phyloP scores from a whole-genome alignment of 2,113 vertebrate species.

The Onychostruthus taczanowskii region DNA sequence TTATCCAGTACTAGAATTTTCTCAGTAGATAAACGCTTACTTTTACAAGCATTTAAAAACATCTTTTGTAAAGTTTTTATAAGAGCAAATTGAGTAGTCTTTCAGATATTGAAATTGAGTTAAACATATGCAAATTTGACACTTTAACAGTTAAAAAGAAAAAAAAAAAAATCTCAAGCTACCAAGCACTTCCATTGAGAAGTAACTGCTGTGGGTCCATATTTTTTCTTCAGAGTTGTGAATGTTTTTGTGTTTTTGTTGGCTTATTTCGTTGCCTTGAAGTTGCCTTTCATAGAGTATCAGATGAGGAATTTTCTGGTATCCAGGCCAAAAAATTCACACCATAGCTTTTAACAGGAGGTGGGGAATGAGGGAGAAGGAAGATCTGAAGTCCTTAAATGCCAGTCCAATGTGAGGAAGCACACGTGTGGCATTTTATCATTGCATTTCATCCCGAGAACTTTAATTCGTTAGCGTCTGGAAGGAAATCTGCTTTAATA shows the following conservation, averaged over 20 bases:
- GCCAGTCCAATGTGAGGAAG: neutral
- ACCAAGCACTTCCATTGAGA: slow-evolving; percentile 6
- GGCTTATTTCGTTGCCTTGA: slow-evolving; percentile 16
- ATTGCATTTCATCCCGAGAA: neutral
- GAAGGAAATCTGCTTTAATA: neutral
- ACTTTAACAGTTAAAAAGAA: slow-evolving; percentile 18
- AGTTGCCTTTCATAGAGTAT: slow-evolving; percentile 14
- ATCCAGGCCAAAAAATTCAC: slow-evolving; percentile 3
- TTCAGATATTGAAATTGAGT: slow-evolving; percentile 44
- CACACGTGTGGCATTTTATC: neutral
- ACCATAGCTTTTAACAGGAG: slow-evolving; percentile 40
- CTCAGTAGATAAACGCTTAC: slow-evolving; percentile 65
- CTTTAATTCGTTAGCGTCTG: neutral
- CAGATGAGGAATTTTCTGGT: neutral
- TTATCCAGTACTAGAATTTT: slow-evolving; percentile 73
- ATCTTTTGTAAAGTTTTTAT: slow-evolving; percentile 79
- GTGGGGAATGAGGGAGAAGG: neutral
- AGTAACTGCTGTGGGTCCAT: slow-evolving; percentile 24
- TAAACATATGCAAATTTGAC: slow-evolving; percentile 11
- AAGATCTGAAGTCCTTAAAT: neutral
- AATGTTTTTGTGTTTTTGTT: neutral
- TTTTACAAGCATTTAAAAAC: slow-evolving; percentile 75
- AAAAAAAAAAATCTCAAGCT: slow-evolving; percentile 4
- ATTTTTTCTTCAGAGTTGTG: neutral
- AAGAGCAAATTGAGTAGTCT: slow-evolving; percentile 65